Evolutionary conservation across 2,113 vertebrate genomes (phyloP), one percentile per base, ranked within the genome.

Genomic region (Alethe diademata): DNA sequence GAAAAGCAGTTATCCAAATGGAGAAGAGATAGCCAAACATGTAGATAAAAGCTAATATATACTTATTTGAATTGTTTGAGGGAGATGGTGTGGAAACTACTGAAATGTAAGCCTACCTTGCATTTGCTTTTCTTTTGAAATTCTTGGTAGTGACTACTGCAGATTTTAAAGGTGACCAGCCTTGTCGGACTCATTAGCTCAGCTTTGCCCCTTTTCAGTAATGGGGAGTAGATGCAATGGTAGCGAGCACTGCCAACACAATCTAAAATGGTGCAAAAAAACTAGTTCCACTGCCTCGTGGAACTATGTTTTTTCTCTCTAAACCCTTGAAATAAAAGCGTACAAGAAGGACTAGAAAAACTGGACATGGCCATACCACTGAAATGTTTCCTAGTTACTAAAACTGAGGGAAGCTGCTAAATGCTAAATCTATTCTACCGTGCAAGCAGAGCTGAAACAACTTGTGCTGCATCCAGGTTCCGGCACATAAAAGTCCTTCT

Each of bases 381-480:
- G 88, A 96, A 96, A 88, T 88, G 94, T 96, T 91, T 94, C 93
- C 94, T 95, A 93, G 94, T 75, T 97, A 97, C 96, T 94, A 91
- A 87, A 92, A 94, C 94, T 70, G 80, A 90, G 86, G 48, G 82
- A 92, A 94, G 82, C 85, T 95, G 82, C 86, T 95, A 88, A 95
- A 92, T 86, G 82, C 92, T 92, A 51, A 94, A 83, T 83, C 92
- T 96, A 96, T 94, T 96, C 92, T 95, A 86, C 60, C 40, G 43
- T 90, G 92, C 88, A 96, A 94, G 91, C 71, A 90, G 86, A 94
- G 90, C 90, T 96, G 96, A 96, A 97, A 95, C 88, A 96, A 94
- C 93, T 96, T 96, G 95, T 94, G 86, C 71, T 88, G 90, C 23
- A 82, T 96, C 88, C 94, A 95, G 92, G 92, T 95, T 96, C 95